Evolutionary conservation across 2,797 vertebrate species (phyloP).

Genomic region (Aulostomus chinensis): DNA sequence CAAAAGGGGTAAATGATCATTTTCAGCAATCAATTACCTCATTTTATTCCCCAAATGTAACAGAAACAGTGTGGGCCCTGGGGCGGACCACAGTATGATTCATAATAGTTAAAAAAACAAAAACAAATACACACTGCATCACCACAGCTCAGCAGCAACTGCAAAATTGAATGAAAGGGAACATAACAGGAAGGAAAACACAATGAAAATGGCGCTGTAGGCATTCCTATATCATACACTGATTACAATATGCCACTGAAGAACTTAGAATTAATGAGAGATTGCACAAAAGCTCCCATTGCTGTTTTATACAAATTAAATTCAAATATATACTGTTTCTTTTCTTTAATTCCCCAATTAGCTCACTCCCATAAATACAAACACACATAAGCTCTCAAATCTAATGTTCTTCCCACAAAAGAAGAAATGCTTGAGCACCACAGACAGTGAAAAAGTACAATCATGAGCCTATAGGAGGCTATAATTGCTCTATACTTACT

Average conservation of each 20-base stretch:
- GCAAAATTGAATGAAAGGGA: constrained; percentile 1
- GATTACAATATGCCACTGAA: background rate
- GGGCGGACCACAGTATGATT: constrained; percentile 27
- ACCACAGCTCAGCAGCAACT: background rate
- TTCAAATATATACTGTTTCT: constrained; percentile 5
- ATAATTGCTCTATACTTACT: constrained; percentile 7
- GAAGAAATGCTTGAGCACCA: constrained; percentile 24
- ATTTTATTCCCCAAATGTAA: constrained; percentile 44
- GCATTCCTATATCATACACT: background rate
- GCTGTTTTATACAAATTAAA: constrained; percentile 5
- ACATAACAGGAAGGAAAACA: background rate
- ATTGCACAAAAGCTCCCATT: constrained; percentile 3
- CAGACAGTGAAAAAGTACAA: too few species aligned
- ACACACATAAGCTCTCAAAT: constrained; percentile 3
- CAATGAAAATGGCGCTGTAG: background rate
- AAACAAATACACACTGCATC: constrained; percentile 1
- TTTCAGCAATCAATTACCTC: constrained; percentile 52
- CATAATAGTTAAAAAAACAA: constrained; percentile 15
- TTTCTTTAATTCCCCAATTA: constrained; percentile 10
- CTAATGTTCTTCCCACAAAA: constrained; percentile 21
- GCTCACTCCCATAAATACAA: background rate
- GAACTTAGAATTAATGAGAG: constrained; percentile 4
- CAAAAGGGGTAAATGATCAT: constrained; percentile 39
- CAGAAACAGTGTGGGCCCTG: constrained; percentile 33
- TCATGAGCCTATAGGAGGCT: too few species aligned